These are phyloP conservation scores for Clepsis dumicolana DNA, from an alignment of 2,888 invertebrate genomes.

Conservation along the genomic window DNA sequence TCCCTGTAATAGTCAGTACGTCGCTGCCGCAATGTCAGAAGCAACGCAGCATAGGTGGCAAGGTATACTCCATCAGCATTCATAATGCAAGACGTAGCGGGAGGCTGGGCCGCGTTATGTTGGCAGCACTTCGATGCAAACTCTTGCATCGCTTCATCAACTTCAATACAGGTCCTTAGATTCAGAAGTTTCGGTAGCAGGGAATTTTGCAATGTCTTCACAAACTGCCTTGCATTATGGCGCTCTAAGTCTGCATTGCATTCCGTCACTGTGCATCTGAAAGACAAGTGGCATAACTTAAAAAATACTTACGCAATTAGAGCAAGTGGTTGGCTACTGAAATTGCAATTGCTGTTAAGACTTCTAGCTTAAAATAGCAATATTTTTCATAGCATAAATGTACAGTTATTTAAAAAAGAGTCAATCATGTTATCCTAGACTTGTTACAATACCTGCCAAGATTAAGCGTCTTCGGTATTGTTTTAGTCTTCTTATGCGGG, in stretches of 20 bases:
- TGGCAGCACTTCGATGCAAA: constrained; percentile 97
- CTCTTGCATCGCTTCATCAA: constrained; percentile 96
- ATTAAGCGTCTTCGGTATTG: constrained; percentile 79
- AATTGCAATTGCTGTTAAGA: too few species aligned
- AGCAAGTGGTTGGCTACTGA: too few species aligned
- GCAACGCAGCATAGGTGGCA: constrained; percentile 94
- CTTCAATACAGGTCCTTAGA: constrained; percentile 93
- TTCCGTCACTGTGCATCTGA: constrained; percentile 82
- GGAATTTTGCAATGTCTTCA: constrained; percentile 90
- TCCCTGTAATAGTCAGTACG: constrained; percentile 91
- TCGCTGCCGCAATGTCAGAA: constrained; percentile 93
- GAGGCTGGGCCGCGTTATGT: constrained; percentile 88
- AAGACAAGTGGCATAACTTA: too few species aligned
- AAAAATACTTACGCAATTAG: neutral
- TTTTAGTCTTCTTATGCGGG: constrained; percentile 63
- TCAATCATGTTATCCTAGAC: neutral
- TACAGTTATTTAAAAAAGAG: neutral
- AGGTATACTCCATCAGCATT: constrained; percentile 98
- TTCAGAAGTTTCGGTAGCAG: constrained; percentile 91
- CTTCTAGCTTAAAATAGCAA: too few species aligned
- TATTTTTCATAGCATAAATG: too few species aligned
- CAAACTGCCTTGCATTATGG: constrained; percentile 94
- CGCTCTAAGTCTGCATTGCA: constrained; percentile 94
- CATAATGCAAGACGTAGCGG: constrained; percentile 91
- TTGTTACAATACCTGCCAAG: constrained; percentile 69